Evolutionary conservation across 2,797 vertebrate species (phyloP).

Genomic region (Limosa lapponica): DNA sequence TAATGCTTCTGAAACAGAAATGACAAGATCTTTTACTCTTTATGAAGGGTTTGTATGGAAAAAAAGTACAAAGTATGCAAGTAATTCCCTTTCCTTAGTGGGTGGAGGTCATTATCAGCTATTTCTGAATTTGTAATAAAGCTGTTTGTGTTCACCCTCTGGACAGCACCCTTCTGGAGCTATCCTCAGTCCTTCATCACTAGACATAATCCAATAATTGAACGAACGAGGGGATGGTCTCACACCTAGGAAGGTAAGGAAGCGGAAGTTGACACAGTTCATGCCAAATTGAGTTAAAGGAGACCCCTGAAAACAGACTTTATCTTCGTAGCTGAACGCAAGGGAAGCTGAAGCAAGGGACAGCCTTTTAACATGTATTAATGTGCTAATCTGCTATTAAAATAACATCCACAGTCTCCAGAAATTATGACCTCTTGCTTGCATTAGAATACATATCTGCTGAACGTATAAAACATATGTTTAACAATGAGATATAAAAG

Average conservation of each 20-base stretch:
- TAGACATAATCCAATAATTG: not conserved
- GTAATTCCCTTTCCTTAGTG: not conserved
- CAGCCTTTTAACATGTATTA: not conserved
- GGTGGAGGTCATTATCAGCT: not conserved
- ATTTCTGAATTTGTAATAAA: not conserved
- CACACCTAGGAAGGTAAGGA: not conserved
- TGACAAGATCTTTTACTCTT: not conserved
- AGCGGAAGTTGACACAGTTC: not conserved
- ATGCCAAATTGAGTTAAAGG: not conserved
- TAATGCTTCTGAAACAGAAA: not conserved
- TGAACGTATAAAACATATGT: not conserved
- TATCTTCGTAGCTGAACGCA: not conserved
- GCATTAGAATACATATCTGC: not conserved
- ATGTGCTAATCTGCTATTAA: not conserved
- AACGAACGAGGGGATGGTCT: not conserved
- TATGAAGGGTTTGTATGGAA: not conserved
- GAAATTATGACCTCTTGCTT: not conserved
- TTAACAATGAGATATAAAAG: not conserved
- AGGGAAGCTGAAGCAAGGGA: not conserved
- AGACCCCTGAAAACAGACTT: not conserved
- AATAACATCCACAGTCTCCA: not conserved
- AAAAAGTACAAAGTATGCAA: not conserved
- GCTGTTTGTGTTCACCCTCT: not conserved
- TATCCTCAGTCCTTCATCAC: not conserved
- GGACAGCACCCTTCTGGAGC: not conserved